Base-by-base conservation (phyloP, 2,888 invertebrate species). In the Sphaerolaimus hirsutus region DNA sequence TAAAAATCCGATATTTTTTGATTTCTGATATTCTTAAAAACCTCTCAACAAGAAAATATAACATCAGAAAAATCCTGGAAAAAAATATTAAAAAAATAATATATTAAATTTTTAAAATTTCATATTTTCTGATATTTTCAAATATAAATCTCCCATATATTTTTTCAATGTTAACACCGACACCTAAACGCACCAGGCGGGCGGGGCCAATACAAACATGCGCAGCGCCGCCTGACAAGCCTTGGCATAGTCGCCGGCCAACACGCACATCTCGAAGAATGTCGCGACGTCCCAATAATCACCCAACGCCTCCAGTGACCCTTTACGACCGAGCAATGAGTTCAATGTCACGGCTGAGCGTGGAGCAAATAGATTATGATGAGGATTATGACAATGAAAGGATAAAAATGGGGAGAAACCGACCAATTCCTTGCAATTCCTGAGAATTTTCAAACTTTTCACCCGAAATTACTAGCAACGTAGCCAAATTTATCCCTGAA, bases 271-370 rank as follows among this genome's bases (percentile, higher is more conserved):
- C 50, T 61, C 61, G 52, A 61, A 61, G 49, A 60, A 61, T 5
- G 61, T 71, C 86, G 97, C 1, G 86, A 97, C 91, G 65, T 91
- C 91, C 97, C 97, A 97, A 63, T 97, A 97, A 63, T 97, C 91
- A 55, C 79, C 79, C 22, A 97, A 70, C 0, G 83, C 82, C 0
- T 79, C 76, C 26, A 97, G 68, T 62, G 84, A 86, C 40, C 97
- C 97, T 64, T 97, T 97, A 63, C 87, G 82, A 0, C 97, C 97
- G 58, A 97, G 91, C 48, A 93, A 71, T 68, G 89, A 89, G 65
- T 93, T 97, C 52, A 97, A 68, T 10, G 87, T 81, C 75, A 89
- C 81, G 43, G 79, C 79, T 76, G 66, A 23, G 17, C 38, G 19
- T 19, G 38, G 19, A 38, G 19, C 7, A 7, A 38, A 38, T 38